Base-by-base conservation (phyloP, 2,797 vertebrate species). In the Neosalanx taihuensis region DNA sequence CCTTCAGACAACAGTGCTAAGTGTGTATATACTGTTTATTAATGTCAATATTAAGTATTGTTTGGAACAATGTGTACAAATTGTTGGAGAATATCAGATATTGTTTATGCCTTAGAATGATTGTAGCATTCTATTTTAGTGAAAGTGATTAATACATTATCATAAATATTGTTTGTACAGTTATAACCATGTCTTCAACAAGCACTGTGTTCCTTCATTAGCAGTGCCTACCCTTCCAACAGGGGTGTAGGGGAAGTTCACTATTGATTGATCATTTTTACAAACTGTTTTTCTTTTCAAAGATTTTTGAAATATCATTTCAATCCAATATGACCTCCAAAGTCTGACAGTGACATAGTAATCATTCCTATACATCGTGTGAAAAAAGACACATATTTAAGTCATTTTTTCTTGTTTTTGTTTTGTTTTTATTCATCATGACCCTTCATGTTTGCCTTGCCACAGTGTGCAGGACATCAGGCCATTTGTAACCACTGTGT, bases 61-160 rank as follows among this genome's bases (percentile, higher is more conserved):
- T 97, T 98, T 97, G 96, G 95, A 97, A 98, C 97, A 91, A 99
- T 97, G 96, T 99, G 96, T 99, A 99, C 93, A 98, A 99, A 99
- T 98, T 94, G 95, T 98, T 98, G 92, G 95, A 95, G 95, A 95
- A 95, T 96, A 96, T 98, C 95, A 90, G 89, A 92, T 93, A 97
- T 98, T 95, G 96, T 98, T 98, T 96, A 96, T 96, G 96, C 96
- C 96, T 98, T 99, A 99, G 97, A 94, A 96, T 93, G 93, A 97
- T 73, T 86, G 97, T 99, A 99, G 97, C 97, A 95, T 98, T 97
- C 96, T 94, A 95, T 96, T 98, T 97, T 96, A 95, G 94, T 97
- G 94, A 95, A 95, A 94, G 95, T 97, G 93, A 97, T 96, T 92
- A 94, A 95, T 90, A 94, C 93, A 93, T 98, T 89, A 90, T 90